phyloP scores from a whole-genome alignment of 2,113 vertebrate species.

The Nanger granti region DNA sequence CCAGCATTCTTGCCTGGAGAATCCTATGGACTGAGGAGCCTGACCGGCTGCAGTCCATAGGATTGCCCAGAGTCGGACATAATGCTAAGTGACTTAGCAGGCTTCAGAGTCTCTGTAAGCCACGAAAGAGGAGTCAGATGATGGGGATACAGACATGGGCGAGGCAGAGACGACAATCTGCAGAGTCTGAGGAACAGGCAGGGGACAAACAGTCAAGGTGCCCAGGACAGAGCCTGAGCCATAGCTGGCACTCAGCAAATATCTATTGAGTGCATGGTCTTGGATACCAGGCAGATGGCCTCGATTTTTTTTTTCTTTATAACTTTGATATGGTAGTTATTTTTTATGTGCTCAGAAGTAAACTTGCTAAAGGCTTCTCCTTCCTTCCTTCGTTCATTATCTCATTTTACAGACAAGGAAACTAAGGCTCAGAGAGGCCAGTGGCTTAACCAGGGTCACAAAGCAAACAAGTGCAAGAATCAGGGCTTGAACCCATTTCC shows the following conservation, averaged over 20 bases:
- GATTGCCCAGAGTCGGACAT: neutral
- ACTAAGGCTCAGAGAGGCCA: neutral
- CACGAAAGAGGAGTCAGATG: neutral
- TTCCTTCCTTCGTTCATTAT: neutral
- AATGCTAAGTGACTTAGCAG: neutral
- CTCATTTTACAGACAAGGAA: neutral
- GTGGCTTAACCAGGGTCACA: neutral
- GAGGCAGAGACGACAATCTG: neutral
- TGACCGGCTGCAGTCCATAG: neutral
- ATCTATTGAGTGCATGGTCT: neutral
- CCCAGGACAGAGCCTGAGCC: neutral
- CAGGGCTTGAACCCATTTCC: neutral
- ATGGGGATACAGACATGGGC: neutral
- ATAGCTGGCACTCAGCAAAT: neutral
- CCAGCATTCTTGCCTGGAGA: neutral
- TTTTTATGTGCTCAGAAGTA: neutral
- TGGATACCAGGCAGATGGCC: neutral
- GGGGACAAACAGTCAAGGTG: fast-evolving
- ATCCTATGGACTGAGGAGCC: neutral
- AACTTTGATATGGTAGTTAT: neutral
- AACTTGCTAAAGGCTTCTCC: neutral
- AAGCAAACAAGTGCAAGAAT: neutral
- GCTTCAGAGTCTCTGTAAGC: neutral
- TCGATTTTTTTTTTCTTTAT: neutral
- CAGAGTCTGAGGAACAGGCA: neutral